A percentile compares a stretch with the other conserved stretches of the same genome.
Evolutionary conservation across 2,888 invertebrate species (phyloP).

Genomic region (Gymnosoma rotundatum): DNA sequence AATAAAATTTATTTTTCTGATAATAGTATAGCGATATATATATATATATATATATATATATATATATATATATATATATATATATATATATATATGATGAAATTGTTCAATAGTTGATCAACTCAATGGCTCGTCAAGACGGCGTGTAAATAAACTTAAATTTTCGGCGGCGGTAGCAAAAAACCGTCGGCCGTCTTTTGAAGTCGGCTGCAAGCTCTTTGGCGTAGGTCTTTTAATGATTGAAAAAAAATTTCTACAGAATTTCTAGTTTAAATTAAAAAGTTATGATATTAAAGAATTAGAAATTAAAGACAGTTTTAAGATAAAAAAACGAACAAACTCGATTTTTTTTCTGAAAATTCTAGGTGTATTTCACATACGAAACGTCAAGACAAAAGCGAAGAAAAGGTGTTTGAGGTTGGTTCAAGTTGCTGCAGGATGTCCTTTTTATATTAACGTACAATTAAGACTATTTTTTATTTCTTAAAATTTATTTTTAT

Average conservation of each 20-base stretch:
- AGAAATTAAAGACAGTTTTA: constrained; percentile 11
- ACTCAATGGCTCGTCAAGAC: no score
- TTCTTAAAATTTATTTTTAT: neutral
- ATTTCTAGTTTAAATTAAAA: constrained; percentile 46
- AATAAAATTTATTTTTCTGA: no score
- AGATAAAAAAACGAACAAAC: neutral
- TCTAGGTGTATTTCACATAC: neutral
- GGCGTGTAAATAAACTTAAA: no score
- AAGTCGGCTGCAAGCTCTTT: neutral
- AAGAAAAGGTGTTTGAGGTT: neutral
- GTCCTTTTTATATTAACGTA: constrained; percentile 8
- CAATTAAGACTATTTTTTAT: constrained; percentile 38
- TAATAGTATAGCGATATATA: no score
- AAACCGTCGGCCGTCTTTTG: neutral
- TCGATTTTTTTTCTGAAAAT: neutral
- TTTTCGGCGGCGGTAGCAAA: no score
- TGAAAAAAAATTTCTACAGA: neutral
- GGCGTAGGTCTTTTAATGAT: neutral
- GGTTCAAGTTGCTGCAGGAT: constrained; percentile 1
- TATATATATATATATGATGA: no score
- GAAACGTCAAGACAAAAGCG: neutral
- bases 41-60: no score
- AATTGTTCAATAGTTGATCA: no score
- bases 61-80: no score
- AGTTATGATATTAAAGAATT: constrained; percentile 43